Evolutionary conservation across 2,113 vertebrate genomes (phyloP), one percentile per base, ranked within the genome.

Genomic region (Propithecus coquereli): DNA sequence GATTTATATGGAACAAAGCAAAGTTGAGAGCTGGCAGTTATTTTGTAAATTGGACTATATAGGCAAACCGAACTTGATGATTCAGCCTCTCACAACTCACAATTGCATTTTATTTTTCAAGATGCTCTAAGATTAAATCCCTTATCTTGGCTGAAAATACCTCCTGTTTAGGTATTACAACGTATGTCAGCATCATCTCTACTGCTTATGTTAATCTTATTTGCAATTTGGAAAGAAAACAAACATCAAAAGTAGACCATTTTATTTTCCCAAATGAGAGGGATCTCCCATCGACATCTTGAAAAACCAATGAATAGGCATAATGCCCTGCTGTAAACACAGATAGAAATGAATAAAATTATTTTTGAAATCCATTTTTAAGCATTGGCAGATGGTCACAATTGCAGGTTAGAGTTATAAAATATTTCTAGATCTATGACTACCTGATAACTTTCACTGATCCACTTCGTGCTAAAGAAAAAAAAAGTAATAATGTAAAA

Each of bases 91-190:
- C 90, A 87, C 74, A 83, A 96, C 65, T 86, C 89, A 96, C 83
- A 95, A 81, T 7, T 92, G 70, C 86, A 77, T 97, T 96, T 97
- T 90, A 93, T 90, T 97, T 97, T 97, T 93, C 96, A 97, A 97
- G 94, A 97, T 96, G 74, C 71, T 87, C 13, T 74, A 82, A 96
- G 90, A 96, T 96, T 83, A 96, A 97, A 97, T 95, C 81, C 86
- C 70, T 90, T 95, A 91, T 96, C 94, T 90, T 84, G 43, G 45
- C 59, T 96, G 77, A 76, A 95, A 97, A 95, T 30, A 20, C 79
- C 82, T 97, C 83, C 95, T 95, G 63, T 84, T 94, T 94, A 93
- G 86, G 91, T 94, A 94, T 84, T 87, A 73, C 52, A 81, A 84
- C 2, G 34, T 66, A 91, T 85, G 97, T 90, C 82, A 91, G 86